These are phyloP conservation scores for Lasioglossum malachurum DNA, from an alignment of 2,888 invertebrate species.

Conservation along the genomic window DNA sequence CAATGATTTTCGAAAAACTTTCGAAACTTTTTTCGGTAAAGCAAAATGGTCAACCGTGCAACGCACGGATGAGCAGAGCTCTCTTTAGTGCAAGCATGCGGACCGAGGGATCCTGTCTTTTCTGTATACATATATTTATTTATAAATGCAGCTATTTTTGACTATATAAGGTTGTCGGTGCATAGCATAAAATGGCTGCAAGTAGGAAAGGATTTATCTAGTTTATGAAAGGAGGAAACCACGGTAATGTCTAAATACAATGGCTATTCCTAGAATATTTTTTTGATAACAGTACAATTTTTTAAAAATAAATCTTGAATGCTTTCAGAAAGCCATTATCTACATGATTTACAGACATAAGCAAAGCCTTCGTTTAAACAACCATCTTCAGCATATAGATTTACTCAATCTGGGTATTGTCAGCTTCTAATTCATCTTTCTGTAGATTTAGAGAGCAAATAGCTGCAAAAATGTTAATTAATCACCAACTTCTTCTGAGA, in stretches of 20 bases:
- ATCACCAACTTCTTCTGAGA: not conserved
- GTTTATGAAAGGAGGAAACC: not conserved
- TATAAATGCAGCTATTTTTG: not conserved
- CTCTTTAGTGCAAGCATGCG: not conserved
- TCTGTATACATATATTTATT: not conserved
- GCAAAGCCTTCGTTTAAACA: not conserved
- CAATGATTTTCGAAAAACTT: constrained; percentile 3
- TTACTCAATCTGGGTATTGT: not conserved
- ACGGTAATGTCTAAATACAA: not conserved
- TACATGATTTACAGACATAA: not conserved
- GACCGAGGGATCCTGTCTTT: not conserved
- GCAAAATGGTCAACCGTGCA: not conserved
- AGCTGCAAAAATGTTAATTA: not conserved
- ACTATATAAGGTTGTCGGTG: not conserved
- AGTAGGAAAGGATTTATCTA: not conserved
- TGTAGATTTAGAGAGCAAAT: not conserved
- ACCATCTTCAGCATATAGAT: not conserved
- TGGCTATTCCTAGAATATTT: not conserved
- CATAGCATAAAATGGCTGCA: not conserved
- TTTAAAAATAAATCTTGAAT: not conserved
- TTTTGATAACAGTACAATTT: too few species aligned
- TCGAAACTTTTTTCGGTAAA: not conserved
- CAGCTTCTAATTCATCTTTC: not conserved
- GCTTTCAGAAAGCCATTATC: not conserved
- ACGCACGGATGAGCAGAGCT: not conserved